Evolutionary conservation across 2,888 invertebrate genomes (phyloP).

Genomic region (Escarpia spicata): DNA sequence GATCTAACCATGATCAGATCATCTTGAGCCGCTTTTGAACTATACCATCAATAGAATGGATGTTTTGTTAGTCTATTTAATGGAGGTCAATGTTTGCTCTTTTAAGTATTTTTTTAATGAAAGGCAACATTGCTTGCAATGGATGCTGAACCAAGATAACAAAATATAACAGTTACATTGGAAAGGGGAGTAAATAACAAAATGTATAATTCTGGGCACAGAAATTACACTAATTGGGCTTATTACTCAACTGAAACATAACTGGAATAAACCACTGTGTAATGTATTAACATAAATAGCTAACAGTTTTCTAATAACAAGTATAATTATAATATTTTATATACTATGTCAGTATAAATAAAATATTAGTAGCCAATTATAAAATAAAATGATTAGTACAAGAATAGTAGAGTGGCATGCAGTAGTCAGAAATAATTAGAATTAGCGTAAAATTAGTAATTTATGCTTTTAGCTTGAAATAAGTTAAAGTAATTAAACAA

Average conservation of each 20-base stretch:
- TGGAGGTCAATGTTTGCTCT: no score
- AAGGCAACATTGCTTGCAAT: neutral
- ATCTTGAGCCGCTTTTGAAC: no score
- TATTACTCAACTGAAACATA: neutral
- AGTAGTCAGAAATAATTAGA: neutral
- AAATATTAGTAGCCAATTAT: neutral
- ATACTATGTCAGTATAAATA: neutral
- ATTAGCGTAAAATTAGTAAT: neutral
- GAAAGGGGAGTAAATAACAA: no score
- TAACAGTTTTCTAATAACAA: neutral
- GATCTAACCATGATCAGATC: no score
- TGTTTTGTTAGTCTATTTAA: no score
- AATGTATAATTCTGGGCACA: no score
- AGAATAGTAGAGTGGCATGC: neutral
- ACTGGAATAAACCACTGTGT: neutral
- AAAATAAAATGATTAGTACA: neutral
- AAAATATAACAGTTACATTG: no score
- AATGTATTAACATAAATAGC: neutral
- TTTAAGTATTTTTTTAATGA: no score
- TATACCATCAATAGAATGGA: no score
- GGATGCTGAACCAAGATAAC: neutral
- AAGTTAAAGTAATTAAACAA: neutral
- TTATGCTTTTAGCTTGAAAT: neutral
- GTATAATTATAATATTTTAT: neutral
- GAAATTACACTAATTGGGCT: no score